Evolutionary conservation across 23 tunicate species (phyloP), one percentile per base, ranked within the genome.

Genomic region (Diplosoma virens): DNA sequence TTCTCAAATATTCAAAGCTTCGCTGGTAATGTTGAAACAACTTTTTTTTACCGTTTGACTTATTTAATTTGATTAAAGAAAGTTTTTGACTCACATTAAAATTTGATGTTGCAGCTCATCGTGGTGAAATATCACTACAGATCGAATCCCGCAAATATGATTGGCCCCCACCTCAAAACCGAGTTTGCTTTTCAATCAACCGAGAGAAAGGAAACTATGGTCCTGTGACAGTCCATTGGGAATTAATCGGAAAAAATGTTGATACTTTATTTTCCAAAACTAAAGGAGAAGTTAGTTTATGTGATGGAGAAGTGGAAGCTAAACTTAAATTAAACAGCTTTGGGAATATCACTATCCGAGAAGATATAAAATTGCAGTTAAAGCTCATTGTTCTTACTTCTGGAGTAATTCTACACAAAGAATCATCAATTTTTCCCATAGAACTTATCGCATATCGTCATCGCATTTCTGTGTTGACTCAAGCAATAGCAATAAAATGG

Each of bases 71-170:
- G n/a, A n/a, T n/a, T n/a, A n/a, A n/a, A n/a, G n/a, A n/a, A n/a
- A n/a, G n/a, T n/a, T n/a, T n/a, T n/a, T n/a, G n/a, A n/a, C n/a
- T n/a, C n/a, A n/a, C n/a, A n/a, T n/a, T n/a, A n/a, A n/a, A n/a
- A n/a, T n/a, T n/a, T n/a, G n/a, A n/a, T n/a, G 20, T 66, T 85
- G 24, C 65, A 85, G 90, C 90, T 28, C 79, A 85, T 37, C 56
- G 90, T 37, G 90, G 90, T 30, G 73, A 68, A 18, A 14, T 85
- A 6, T 41, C 67, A 0, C 56, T 86, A 2, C 36, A 30, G 0
- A 4, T 17, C 18, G 59, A 61, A 32, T 36, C 6, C 21, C 5
- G 5, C 4, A 4, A 6, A 22, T 14, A 79, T 18, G 73, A 61
- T 25, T 86, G 93, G 93, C 82, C 78, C 18, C 18, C 30, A 33